Evolutionary conservation across 2,797 vertebrate genomes (phyloP).

Genomic region (Varecia variegata): DNA sequence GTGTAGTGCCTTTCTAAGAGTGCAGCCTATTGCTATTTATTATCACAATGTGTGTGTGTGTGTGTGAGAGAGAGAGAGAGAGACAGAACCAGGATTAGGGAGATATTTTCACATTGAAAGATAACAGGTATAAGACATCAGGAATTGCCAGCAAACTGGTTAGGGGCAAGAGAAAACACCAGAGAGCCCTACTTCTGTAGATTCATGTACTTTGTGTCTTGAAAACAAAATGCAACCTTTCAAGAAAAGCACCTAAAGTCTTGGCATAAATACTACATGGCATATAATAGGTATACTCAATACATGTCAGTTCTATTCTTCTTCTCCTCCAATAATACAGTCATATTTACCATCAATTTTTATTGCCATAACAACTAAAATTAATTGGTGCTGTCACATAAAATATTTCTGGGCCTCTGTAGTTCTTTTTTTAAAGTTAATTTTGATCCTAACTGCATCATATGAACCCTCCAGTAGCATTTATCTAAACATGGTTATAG

Average conservation of each 20-base stretch:
- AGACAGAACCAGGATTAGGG: neutral
- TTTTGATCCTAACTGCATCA: neutral
- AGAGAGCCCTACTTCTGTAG: neutral
- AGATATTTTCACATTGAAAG: neutral
- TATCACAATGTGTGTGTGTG: neutral
- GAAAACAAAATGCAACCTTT: neutral
- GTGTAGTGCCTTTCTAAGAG: neutral
- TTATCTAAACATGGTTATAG: neutral
- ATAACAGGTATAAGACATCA: neutral
- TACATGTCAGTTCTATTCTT: neutral
- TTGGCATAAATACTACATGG: neutral
- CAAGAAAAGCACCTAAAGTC: neutral
- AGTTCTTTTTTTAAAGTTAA: slow-evolving; percentile 21
- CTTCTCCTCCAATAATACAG: neutral
- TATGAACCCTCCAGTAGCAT: neutral
- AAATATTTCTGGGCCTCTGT: slow-evolving; percentile 5
- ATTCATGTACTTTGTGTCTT: neutral
- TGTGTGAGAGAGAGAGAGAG: neutral
- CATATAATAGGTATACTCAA: neutral
- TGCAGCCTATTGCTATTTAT: neutral
- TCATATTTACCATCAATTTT: neutral
- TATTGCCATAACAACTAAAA: neutral
- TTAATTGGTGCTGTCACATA: neutral
- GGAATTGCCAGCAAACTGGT: neutral
- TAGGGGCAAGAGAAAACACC: neutral